Evolutionary conservation across 2,113 vertebrate genomes (phyloP).

Genomic region (Trematocara stigmaticum): DNA sequence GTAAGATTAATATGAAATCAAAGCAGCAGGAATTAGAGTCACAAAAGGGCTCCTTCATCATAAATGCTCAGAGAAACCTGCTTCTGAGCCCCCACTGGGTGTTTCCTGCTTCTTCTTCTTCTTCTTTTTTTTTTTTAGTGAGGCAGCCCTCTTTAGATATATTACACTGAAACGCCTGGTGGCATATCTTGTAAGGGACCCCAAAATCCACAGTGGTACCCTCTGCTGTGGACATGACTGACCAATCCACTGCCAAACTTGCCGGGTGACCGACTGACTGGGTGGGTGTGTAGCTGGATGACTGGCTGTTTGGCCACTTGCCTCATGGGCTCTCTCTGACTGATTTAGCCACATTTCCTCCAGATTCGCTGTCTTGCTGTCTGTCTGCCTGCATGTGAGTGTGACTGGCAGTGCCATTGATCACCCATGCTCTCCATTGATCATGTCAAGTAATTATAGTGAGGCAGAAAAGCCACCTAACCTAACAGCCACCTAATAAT

Average conservation of each 20-base stretch:
- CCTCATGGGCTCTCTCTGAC: constrained; percentile 23
- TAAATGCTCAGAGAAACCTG: neutral
- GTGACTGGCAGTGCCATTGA: constrained; percentile 52
- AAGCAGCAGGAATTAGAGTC: neutral
- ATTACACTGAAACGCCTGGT: neutral
- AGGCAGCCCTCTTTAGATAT: constrained; percentile 4
- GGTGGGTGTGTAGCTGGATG: constrained; percentile 12
- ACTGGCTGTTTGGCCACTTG: constrained; percentile 27
- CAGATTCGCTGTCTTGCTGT: constrained; percentile 33
- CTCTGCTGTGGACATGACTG: constrained; percentile 37
- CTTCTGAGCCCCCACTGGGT: neutral
- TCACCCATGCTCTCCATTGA: constrained; percentile 43
- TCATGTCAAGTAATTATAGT: constrained; percentile 49
- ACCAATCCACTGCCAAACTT: constrained; percentile 50
- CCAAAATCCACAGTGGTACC: constrained; percentile 35
- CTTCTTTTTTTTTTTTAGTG: neutral
- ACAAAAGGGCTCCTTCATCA: neutral
- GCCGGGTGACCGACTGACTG: constrained; percentile 21
- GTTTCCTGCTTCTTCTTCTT: neutral
- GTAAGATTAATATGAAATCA: neutral
- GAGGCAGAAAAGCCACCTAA: constrained; percentile 40
- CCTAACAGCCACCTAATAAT: constrained; percentile 57
- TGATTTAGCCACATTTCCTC: constrained; percentile 32
- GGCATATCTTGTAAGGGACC: constrained; percentile 22
- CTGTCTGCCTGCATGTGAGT: neutral